These are phyloP conservation scores for Teleogryllus occipitalis DNA, from an alignment of 1,140 invertebrate species.

Conservation along the genomic window DNA sequence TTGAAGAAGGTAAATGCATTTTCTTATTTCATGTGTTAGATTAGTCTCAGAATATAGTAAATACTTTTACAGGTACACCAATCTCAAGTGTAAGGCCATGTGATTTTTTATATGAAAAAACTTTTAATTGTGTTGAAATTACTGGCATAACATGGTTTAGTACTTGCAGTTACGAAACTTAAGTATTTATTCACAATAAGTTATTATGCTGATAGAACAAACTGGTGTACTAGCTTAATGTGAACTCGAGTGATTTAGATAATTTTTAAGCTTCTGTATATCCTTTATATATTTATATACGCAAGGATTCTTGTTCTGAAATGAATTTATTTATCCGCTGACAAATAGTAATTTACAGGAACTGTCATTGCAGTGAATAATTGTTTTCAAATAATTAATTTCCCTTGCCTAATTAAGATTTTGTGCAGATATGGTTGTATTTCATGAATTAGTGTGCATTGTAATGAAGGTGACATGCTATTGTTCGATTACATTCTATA, in stretches of 20 bases:
- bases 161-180: background rate
- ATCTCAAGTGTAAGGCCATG: background rate
- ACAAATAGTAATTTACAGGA: background rate
- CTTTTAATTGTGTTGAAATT: background rate
- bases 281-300: constrained; percentile 1
- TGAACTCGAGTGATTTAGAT: background rate
- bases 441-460: constrained; percentile 1
- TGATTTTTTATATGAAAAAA: background rate
- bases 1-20: background rate
- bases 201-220: background rate
- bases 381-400: background rate
- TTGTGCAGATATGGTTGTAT: background rate
- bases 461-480: background rate
- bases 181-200: constrained; percentile 6
- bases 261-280: constrained; percentile 2
- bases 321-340: background rate
- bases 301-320: background rate
- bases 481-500: background rate
- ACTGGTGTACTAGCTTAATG: background rate
- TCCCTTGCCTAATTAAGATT: background rate
- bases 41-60: background rate
- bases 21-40: background rate
- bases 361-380: background rate
- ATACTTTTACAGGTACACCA: background rate
- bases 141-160: background rate